phyloP scores from a whole-genome alignment of 1,140 invertebrate genomes.

The Onthophagus taurus region DNA sequence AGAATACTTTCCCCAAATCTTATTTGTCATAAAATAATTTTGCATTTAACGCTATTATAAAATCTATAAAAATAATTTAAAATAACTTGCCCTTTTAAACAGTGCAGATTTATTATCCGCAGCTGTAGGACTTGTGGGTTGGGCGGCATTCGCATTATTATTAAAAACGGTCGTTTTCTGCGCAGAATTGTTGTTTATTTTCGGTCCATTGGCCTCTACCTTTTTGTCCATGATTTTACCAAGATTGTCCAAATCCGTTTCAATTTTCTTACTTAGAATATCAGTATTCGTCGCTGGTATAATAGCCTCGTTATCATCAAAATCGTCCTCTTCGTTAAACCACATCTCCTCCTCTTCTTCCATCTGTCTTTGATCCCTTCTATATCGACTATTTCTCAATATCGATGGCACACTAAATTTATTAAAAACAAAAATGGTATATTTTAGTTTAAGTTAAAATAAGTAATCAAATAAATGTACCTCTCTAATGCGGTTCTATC shows the following conservation, averaged over 20 bases:
- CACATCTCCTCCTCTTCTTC: conserved; percentile 98
- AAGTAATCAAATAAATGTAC: conserved; percentile 35
- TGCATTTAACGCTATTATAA: too few relatives aligned
- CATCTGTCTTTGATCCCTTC: conserved; percentile 82
- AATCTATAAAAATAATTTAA: too few relatives aligned
- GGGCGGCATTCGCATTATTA: conserved; percentile 40
- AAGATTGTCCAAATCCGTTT: conserved; percentile 52
- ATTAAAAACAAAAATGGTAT: neutral
- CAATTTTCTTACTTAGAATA: conserved; percentile 41
- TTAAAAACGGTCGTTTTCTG: conserved; percentile 37
- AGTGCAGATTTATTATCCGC: conserved; percentile 43
- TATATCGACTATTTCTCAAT: conserved; percentile 68
- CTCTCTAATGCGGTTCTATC: conserved; percentile 65
- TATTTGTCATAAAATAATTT: too few relatives aligned
- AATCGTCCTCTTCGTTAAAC: conserved; percentile 96
- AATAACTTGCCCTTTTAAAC: conserved; percentile 49
- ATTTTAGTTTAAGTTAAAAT: neutral
- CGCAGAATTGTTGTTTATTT: conserved; percentile 34
- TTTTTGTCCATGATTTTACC: conserved; percentile 53
- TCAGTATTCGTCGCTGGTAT: conserved; percentile 37
- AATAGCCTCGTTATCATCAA: conserved; percentile 70
- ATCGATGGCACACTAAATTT: conserved; percentile 57
- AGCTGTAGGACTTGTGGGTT: conserved; percentile 35
- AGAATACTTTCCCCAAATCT: too few relatives aligned
- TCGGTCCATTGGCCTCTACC: conserved; percentile 41